Conservation (phyloP, 2,888 invertebrate genomes). For the Oxyscelio sp. region DNA sequence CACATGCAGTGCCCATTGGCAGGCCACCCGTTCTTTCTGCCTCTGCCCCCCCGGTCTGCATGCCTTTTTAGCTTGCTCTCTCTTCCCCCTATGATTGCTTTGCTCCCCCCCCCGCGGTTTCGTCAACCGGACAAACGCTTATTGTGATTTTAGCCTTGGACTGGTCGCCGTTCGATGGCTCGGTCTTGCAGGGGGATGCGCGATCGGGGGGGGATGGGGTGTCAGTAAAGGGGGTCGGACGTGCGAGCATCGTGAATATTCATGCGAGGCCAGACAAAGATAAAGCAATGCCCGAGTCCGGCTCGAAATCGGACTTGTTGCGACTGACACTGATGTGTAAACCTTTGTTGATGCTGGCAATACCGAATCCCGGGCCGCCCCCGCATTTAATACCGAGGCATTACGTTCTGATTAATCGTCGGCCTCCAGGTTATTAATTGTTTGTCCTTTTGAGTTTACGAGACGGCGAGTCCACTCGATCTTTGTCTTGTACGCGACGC, state of each 20-base stretch:
- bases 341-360: conserved; percentile 87
- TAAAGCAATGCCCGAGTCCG: conserved; percentile 73
- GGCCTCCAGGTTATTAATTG: conserved; percentile 85
- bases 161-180: conserved; percentile 80
- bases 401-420: conserved; percentile 87
- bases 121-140: no score
- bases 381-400: conserved; percentile 85
- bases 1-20: no score
- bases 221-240: conserved; percentile 76
- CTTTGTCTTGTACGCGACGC: conserved; percentile 61
- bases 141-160: no score
- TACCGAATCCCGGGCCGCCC: conserved; percentile 65
- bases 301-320: conserved; percentile 88
- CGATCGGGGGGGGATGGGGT: conserved; percentile 71
- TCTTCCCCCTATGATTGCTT: no score
- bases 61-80: no score
- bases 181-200: conserved; percentile 68
- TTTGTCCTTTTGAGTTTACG: conserved; percentile 87
- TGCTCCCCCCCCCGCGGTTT: no score
- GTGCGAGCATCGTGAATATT: conserved; percentile 82
- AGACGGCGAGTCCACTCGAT: conserved; percentile 74
- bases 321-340: conserved; percentile 88
- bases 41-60: no score
- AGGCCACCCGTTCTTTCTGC: no score
- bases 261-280: conserved; percentile 75